A percentile compares a stretch with the other conserved stretches of the same genome.
These are phyloP conservation scores for Ornithoptera alexandrae DNA, from an alignment of 2,888 invertebrate species.

Conservation along the genomic window DNA sequence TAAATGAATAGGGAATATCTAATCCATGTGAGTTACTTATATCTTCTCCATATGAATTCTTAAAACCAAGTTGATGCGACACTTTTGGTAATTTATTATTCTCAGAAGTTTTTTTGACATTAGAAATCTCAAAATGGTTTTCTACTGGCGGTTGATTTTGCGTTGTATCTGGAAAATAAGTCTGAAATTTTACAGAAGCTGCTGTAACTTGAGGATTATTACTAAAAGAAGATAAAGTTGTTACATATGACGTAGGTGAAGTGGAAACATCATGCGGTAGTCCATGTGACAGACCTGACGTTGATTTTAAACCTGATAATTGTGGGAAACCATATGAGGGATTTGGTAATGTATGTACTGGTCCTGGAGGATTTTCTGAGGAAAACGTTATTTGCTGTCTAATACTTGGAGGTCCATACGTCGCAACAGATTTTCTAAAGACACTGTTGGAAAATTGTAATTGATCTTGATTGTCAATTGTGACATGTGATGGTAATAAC, in stretches of 20 bases:
- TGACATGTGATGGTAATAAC: constrained; percentile 50
- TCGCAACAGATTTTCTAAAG: constrained; percentile 50
- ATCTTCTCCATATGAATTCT: constrained; percentile 72
- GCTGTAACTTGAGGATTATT: constrained; percentile 44
- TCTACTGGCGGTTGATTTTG: constrained; percentile 54
- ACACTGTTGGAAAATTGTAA: constrained; percentile 40
- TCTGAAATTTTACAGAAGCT: constrained; percentile 46
- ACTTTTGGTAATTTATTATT: constrained; percentile 64
- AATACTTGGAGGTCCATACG: constrained; percentile 52
- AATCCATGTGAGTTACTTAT: constrained; percentile 56
- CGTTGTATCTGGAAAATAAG: constrained; percentile 46
- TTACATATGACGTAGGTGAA: constrained; percentile 45
- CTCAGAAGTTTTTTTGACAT: constrained; percentile 44
- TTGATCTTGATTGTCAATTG: constrained; percentile 56
- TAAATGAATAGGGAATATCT: constrained; percentile 60
- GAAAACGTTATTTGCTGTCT: constrained; percentile 59
- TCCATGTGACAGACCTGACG: constrained; percentile 40
- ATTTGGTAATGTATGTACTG: constrained; percentile 50
- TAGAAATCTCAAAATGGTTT: constrained; percentile 50
- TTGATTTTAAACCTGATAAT: constrained; percentile 35
- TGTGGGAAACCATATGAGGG: constrained; percentile 39
- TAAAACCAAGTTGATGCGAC: constrained; percentile 58
- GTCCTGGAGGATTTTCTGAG: constrained; percentile 57
- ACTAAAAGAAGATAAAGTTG: constrained; percentile 44
- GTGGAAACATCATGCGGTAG: constrained; percentile 36